Evolutionary conservation across 2,797 vertebrate species (phyloP), one percentile per base, ranked within the genome.

Genomic region (Parotocinclus haroldoi): DNA sequence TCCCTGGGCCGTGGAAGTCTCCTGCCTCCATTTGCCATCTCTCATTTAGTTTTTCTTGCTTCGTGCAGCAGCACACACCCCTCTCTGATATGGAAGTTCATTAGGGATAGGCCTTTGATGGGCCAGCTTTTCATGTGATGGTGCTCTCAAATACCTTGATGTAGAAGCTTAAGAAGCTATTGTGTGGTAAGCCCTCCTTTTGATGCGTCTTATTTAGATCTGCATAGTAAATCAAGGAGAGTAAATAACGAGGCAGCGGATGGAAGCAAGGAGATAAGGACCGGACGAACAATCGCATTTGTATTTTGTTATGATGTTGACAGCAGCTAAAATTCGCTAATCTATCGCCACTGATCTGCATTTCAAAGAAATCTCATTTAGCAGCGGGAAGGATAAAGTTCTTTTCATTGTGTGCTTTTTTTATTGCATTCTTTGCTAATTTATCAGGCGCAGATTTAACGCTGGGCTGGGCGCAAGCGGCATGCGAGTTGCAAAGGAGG

Each of bases 261-360:
- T 98, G 96, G 94, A 98, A 96, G 95, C 94, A 90, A 90, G 92
- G 86, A 96, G 96, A 98, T 99, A 98, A 98, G 96, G 88, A 88
- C 14, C 69, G 84, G 80, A 84, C 85, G 95, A 98, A 97, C 95
- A 98, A 98, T 98, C 93, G 92, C 96, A 96, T 98, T 98, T 99
- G 96, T 98, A 97, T 98, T 99, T 99, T 98, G 96, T 98, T 99
- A 99, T 98, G 96, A 98, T 99, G 96, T 99, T 99, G 96, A 99
- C 96, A 98, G 96, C 94, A 93, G 95, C 94, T 98, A 98, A 98
- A 98, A 99, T 96, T 96, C 95, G 94, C 95, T 99, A 99, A 98
- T 98, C 96, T 98, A 92, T 93, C 93, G 88, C 93, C 94, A 91
- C 95, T 98, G 93, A 98, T 98, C 96, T 98, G 96, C 96, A 99